phyloP scores from a whole-genome alignment of 2,113 vertebrate genomes.

The Elaphurus davidianus region DNA sequence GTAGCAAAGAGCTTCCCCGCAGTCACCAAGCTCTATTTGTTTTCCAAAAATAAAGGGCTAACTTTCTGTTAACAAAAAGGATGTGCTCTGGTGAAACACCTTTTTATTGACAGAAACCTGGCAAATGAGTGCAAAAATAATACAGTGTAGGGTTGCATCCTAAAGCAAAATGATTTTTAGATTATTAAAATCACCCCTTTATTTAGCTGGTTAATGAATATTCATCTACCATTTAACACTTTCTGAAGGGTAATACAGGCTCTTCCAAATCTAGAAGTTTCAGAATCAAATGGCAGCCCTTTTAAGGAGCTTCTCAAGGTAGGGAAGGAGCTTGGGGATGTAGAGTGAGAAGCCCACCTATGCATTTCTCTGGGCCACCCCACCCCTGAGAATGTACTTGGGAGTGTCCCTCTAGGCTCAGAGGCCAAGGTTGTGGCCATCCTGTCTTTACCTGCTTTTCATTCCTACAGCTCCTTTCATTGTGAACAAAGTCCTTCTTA shows the following conservation, averaged over 20 bases:
- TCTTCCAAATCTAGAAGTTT: not conserved
- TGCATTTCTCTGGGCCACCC: not conserved
- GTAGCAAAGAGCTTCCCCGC: not conserved
- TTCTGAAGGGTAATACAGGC: not conserved
- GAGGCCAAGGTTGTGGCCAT: not conserved
- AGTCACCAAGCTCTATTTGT: not conserved
- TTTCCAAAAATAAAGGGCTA: constrained; percentile 20
- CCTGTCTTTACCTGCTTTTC: not conserved
- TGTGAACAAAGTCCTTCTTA: not conserved
- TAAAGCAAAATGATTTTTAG: constrained; percentile 13
- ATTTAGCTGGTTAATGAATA: not conserved
- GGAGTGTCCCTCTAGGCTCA: not conserved
- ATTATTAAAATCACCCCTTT: not conserved
- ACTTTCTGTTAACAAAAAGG: constrained; percentile 1
- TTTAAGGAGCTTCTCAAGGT: not conserved
- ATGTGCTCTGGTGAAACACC: not conserved
- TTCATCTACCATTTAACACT: not conserved
- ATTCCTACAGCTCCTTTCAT: not conserved
- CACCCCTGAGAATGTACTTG: not conserved
- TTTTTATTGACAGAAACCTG: not conserved
- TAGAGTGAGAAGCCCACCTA: not conserved
- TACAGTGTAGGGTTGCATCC: not conserved
- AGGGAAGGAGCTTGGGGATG: not conserved
- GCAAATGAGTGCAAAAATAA: not conserved
- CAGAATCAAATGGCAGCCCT: not conserved